Evolutionary conservation across 2,888 invertebrate species (phyloP).

Genomic region (Philopedon plagiatum): DNA sequence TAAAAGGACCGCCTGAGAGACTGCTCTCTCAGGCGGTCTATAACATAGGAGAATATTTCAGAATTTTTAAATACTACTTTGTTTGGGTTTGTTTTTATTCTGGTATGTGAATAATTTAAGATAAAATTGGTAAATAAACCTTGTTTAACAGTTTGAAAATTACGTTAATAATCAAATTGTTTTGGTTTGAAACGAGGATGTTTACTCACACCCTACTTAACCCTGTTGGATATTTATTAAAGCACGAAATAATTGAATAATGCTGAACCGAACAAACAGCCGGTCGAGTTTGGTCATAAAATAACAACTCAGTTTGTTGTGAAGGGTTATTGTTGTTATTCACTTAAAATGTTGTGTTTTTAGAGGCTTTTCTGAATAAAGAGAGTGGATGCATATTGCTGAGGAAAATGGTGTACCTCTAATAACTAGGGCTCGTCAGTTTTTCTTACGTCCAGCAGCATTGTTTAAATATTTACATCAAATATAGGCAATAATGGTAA

Average conservation of each 20-base stretch:
- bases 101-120: not conserved
- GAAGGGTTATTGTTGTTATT: no score
- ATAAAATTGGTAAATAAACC: not conserved
- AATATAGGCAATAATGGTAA: no score
- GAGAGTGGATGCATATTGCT: no score
- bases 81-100: not conserved
- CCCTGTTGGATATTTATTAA: not conserved
- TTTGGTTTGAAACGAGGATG: conserved; percentile 2
- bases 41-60: no score
- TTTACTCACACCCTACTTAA: not conserved
- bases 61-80: not conserved
- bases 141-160: not conserved
- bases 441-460: no score
- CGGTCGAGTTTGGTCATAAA: not conserved
- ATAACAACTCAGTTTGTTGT: not conserved
- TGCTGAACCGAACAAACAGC: not conserved
- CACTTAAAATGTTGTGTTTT: no score
- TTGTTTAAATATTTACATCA: no score
- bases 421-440: no score
- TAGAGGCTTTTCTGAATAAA: no score
- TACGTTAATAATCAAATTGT: conserved; percentile 1
- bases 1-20: no score
- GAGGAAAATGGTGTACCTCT: no score
- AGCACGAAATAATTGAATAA: not conserved
- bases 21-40: no score